Conservation (phyloP, 2,888 invertebrate genomes). For the Nebria salina region DNA sequence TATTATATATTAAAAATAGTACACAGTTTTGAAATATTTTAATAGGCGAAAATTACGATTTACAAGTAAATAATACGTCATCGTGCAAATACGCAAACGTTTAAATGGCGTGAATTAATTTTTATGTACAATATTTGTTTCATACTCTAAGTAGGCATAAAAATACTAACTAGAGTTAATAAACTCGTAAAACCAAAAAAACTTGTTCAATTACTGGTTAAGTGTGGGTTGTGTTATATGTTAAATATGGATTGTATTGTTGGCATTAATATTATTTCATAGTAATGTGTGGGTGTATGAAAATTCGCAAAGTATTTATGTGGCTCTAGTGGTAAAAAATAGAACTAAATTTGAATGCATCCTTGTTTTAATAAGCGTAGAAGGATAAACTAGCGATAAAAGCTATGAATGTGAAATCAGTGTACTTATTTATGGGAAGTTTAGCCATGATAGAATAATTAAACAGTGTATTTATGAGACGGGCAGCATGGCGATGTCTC, state of each 20-base stretch:
- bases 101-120: background rate
- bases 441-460: background rate
- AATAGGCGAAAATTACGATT: background rate
- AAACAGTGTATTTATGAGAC: background rate
- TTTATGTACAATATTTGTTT: background rate
- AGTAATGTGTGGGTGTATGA: background rate
- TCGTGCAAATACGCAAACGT: background rate
- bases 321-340: too few species aligned
- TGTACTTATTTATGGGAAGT: background rate
- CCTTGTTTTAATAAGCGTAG: background rate
- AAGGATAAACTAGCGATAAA: background rate
- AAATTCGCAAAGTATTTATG: too few species aligned
- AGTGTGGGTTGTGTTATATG: background rate
- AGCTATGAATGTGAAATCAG: background rate
- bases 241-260: background rate
- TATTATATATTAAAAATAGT: too few species aligned
- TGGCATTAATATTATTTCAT: background rate
- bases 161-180: background rate
- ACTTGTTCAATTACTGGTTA: background rate
- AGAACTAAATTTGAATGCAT: background rate
- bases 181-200: background rate
- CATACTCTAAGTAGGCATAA: background rate
- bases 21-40: background rate
- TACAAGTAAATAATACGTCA: too few species aligned
- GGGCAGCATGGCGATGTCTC: background rate